These are phyloP conservation scores for Metridium senile DNA, from an alignment of 92 coral and sea anemone species.

Conservation along the genomic window DNA sequence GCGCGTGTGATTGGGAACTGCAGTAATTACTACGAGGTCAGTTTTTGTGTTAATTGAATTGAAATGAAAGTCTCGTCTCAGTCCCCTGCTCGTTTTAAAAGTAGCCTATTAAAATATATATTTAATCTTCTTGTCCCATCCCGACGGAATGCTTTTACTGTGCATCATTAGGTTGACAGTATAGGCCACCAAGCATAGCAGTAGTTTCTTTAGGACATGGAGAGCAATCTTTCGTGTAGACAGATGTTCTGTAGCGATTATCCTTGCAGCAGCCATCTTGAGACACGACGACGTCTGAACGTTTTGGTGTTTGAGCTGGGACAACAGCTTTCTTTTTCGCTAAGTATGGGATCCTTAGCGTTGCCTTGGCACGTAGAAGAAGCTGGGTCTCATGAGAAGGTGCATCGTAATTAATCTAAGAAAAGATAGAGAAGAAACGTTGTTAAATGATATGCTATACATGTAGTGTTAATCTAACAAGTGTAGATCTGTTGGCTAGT, in stretches of 20 bases:
- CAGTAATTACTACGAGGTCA: too few species aligned
- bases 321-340: constrained; percentile 1
- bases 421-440: neutral
- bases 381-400: constrained; percentile 43
- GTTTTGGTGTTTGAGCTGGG: neutral
- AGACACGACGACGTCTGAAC: constrained; percentile 2
- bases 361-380: constrained; percentile 37
- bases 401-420: constrained; percentile 19
- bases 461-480: too few species aligned
- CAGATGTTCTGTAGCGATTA: constrained; percentile 35
- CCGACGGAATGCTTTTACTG: too few species aligned
- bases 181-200: constrained; percentile 31
- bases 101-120: too few species aligned
- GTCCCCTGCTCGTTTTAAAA: too few species aligned
- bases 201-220: constrained; percentile 33
- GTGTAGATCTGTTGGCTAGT: too few species aligned
- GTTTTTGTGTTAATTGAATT: too few species aligned
- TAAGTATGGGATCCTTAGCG: constrained; percentile 33
- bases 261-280: constrained; percentile 36
- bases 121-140: too few species aligned
- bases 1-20: too few species aligned
- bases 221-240: constrained; percentile 15
- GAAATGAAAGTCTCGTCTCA: too few species aligned
- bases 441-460: too few species aligned
- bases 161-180: constrained; percentile 21